These are phyloP conservation scores for Pachydiplax longipennis DNA, from an alignment of 2,888 invertebrate species.

Conservation along the genomic window DNA sequence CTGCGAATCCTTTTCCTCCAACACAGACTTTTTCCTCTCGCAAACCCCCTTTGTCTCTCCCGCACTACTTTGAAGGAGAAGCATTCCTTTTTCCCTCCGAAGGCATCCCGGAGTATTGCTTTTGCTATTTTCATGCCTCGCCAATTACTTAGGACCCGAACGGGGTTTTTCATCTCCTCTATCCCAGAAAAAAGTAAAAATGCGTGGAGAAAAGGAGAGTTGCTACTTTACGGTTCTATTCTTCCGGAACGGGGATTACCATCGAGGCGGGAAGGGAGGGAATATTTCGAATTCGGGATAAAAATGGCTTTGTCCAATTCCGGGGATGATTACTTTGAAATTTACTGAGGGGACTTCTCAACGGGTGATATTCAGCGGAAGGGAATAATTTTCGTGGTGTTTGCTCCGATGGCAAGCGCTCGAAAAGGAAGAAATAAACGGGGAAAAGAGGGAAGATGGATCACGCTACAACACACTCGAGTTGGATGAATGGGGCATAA, in stretches of 20 bases:
- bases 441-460: too few relatives aligned
- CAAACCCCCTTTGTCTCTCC: background rate
- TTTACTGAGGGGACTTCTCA: background rate
- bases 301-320: background rate
- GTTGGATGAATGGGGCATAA: too few relatives aligned
- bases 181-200: background rate
- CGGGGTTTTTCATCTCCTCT: background rate
- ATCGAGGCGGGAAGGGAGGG: background rate
- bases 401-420: too few relatives aligned
- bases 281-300: background rate
- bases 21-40: background rate
- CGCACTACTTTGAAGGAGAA: background rate
- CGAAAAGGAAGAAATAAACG: too few relatives aligned
- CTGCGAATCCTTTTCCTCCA: background rate
- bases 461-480: too few relatives aligned
- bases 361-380: too few relatives aligned
- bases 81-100: background rate
- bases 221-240: background rate
- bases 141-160: background rate
- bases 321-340: background rate
- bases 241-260: background rate
- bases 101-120: background rate
- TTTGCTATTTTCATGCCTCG: background rate
- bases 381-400: too few relatives aligned
- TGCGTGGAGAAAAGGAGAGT: background rate